Evolutionary conservation across 2,888 invertebrate genomes (phyloP), one percentile per base, ranked within the genome.

Genomic region (Xestia ashworthii): DNA sequence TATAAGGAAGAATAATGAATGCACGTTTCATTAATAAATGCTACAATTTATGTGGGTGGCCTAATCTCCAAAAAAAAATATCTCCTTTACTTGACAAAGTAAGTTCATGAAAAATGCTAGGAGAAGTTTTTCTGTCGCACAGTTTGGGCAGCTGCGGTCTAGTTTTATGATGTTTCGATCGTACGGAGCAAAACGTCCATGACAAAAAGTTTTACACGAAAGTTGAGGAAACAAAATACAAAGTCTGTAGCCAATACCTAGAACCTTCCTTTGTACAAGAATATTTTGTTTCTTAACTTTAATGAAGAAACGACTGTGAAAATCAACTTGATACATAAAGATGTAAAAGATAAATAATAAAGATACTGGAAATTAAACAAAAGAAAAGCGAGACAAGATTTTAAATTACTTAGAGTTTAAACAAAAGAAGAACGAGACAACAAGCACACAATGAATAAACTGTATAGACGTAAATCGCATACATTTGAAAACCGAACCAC

Each of bases 111-210:
- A 73, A 85, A 68, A 53, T 60, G 8, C 14, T 32, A 38, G 65
- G 11, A 38, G 19, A 74, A 83, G 50, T 69, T 77, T 69, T 74
- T 55, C 16, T 55, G 60, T 62, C 22, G 50, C 66, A 85, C 77
- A 82, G 69, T 82, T 85, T 71, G 5, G 60, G 68, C 60, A 76
- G 60, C 50, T 14, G 25, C 62, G 66, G 72, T 70, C 46, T 74
- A 83, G 82, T 73, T 77, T 85, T 83, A 77, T 85, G 48, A 71
- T 81, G 62, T 71, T 85, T 69, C 68, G 71, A 85, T 85, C 77
- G 38, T 60, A 65, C 16, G 50, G 65, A 72, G 72, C 55, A 72
- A 71, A 71, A 75, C 53, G 58, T 48, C 41, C 68, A 58, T 32
- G 71, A 69, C 70, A 65, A 71, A 78, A 81, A 84, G 58, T 82